Evolutionary conservation across 2,113 vertebrate genomes (phyloP).

Genomic region (Eulacestoma nigropectus): DNA sequence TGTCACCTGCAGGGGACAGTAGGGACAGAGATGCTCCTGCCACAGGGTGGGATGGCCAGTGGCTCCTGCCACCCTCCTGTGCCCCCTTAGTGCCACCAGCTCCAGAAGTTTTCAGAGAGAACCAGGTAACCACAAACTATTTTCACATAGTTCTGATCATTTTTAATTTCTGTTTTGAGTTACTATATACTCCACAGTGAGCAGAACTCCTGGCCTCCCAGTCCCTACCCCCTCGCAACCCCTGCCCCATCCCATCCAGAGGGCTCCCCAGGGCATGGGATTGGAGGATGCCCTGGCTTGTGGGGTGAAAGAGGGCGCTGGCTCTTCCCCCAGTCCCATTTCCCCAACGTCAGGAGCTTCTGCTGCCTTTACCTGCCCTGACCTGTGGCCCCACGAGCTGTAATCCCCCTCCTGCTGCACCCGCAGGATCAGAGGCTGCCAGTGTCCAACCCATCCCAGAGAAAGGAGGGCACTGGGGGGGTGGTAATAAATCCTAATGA

Average conservation of each 20-base stretch:
- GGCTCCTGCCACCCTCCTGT: neutral
- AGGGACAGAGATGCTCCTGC: neutral
- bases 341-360: neutral
- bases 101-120: neutral
- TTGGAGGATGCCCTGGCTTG: neutral
- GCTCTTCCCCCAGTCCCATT: neutral
- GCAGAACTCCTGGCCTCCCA: neutral
- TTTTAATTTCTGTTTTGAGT: neutral
- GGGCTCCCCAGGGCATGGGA: neutral
- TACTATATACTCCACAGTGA: neutral
- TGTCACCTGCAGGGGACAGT: neutral
- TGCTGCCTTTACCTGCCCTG: slow-evolving; percentile 22
- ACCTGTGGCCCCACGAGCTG: neutral
- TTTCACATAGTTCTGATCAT: neutral
- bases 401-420: slow-evolving; percentile 51
- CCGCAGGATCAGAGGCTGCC: neutral
- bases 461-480: neutral
- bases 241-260: neutral
- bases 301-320: neutral
- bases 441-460: neutral
- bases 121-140: neutral
- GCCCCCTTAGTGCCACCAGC: neutral
- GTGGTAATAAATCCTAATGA: neutral
- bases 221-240: accelerated
- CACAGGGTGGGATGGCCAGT: neutral